Conservation (phyloP, 2,113 vertebrate species). For the Hydrochoerus hydrochaeris region DNA sequence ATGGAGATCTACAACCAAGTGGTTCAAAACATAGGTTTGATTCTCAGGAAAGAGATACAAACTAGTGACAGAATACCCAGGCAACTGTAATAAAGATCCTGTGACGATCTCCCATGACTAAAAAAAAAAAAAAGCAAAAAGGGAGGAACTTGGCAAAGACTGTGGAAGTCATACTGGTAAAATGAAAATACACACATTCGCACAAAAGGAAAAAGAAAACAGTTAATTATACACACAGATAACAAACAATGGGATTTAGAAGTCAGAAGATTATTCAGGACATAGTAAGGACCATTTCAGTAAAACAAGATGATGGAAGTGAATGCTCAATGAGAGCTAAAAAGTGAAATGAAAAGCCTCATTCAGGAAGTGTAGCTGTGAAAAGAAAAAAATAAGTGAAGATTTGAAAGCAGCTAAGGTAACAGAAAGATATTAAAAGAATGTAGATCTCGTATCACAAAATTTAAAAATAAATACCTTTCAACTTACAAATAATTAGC, state of each 20-base stretch:
- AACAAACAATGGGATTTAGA: not conserved
- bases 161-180: not conserved
- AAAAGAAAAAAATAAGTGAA: not conserved
- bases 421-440: not conserved
- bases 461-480: not conserved
- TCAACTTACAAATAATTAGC: slow-evolving; percentile 40
- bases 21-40: not conserved
- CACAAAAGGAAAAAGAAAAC: not conserved
- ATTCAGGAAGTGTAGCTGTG: not conserved
- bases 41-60: slow-evolving; percentile 20
- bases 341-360: not conserved
- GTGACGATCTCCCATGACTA: not conserved
- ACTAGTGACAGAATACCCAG: not conserved
- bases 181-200: not conserved
- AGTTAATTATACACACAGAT: slow-evolving; percentile 7
- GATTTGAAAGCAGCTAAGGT: not conserved
- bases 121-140: not conserved
- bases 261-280: slow-evolving; percentile 6
- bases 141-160: not conserved
- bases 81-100: not conserved
- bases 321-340: not conserved
- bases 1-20: not conserved
- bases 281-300: not conserved
- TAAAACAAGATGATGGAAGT: not conserved
- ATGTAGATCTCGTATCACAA: not conserved